Evolutionary conservation across 2,113 vertebrate species (phyloP), one percentile per base, ranked within the genome.

Genomic region (Entelurus aequoreus): DNA sequence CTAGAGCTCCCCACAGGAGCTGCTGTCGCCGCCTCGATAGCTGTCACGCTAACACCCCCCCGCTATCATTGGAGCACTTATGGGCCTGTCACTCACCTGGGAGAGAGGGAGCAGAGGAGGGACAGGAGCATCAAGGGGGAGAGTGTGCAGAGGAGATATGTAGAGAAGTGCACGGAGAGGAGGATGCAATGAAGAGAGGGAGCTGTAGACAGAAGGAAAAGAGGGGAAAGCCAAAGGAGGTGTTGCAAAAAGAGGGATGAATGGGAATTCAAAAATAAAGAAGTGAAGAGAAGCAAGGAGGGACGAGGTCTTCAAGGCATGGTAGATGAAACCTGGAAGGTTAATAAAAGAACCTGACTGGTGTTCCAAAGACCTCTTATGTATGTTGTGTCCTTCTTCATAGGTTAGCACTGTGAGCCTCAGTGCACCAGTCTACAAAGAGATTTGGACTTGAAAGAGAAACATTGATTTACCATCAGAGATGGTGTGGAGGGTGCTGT

Each of bases 21-120:
- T 80, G 66, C 84, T 87, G 81, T 87, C 86, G 86, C 75, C 21
- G 62, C 78, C 66, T 69, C 67, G 70, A 87, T 79, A 65, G 81
- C 86, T 86, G 86, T 90, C 89, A 88, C 72, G 54, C 85, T 86
- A 88, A 89, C 87, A 84, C 87, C 77, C 74, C 74, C 71, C 64
- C 82, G 63, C 86, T 89, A 88, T 90, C 87, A 87, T 85, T 79
- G 78, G 71, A 83, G 70, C 84, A 86, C 88, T 90, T 90, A 90
- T 90, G 84, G 84, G 84, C 75, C 86, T 87, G 87, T 90, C 88
- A 90, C 58, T 91, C 90, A 90, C 69, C 75, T 81, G 75, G 72
- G 81, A 83, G 71, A 68, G 63, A 37, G 61, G 69, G 72, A 55
- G 73, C 66, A 72, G 36, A 57, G 28, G 48, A 70, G 54, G 71